Evolutionary conservation across 2,113 vertebrate genomes (phyloP), one percentile per base, ranked within the genome.

Genomic region (Calypte anna): DNA sequence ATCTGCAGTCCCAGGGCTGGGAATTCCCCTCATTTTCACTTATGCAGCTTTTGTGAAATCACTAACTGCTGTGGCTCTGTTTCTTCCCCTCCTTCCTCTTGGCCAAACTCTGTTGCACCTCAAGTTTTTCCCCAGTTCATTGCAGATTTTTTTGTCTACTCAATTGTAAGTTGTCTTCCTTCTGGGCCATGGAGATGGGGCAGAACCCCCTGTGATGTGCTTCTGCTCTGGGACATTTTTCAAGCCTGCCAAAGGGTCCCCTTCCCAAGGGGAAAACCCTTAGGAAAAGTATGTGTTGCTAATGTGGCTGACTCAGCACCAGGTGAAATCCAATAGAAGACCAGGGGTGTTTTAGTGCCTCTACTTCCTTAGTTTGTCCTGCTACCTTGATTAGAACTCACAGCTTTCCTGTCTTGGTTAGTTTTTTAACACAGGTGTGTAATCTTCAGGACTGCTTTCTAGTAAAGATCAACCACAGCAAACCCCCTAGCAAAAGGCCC

Each of bases 1-100:
- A 14, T 53, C 9, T 75, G 27, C 0, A 0, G 24, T 58, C 16
- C 6, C 1, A 64, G 54, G 12, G 14, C 63, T 82, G 25, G 13
- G 44, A 82, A 90, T 31, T 48, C 27, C 30, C 86, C 14, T 7
- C 19, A 13, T 22, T 46, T 22, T 11, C 38, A 31, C 13, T 21
- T 4, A 18, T 62, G 33, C 2, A 4, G 36, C 12, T 48, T 90
- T 57, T 43, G 16, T 38, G 50, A 88, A 59, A 30, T 77, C 19
- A 8, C 54, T 58, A 46, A 46, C 11, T 24, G 21, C 27, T 62
- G 10, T 3, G 9, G 12, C n/a, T 85, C 21, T n/a, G 1, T 79
- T 88, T 84, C 19, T 40, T 1, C 14, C 33, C 2, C 3, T 1
- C 0, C 58, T 88, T 50, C 40, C 22, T 43, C 21, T 59, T 44